Conservation (phyloP, 2,113 vertebrate genomes). For the Callipepla californica region DNA sequence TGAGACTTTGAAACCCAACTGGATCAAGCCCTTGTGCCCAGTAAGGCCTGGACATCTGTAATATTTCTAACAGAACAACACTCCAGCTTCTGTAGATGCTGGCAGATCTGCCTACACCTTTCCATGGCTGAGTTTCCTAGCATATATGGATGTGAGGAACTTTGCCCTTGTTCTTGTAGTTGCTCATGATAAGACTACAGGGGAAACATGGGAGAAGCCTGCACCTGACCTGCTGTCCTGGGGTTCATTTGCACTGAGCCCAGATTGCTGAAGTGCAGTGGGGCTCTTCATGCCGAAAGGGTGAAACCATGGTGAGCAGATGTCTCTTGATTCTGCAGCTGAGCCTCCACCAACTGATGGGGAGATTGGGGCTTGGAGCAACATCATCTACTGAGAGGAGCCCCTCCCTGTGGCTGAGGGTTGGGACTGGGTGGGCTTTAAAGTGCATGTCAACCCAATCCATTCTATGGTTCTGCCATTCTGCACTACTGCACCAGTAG, state of each 20-base stretch:
- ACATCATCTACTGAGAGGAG: neutral
- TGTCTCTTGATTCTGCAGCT: neutral
- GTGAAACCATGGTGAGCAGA: neutral
- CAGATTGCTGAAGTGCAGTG: no score
- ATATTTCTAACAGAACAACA: neutral
- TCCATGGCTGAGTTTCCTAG: neutral
- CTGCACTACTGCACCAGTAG: accelerated
- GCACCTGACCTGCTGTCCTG: accelerated
- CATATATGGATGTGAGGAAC: accelerated
- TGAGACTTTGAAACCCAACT: accelerated
- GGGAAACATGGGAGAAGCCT: neutral
- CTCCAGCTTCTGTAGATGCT: accelerated
- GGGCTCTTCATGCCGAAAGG: accelerated
- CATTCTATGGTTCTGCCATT: neutral
- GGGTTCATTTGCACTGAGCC: accelerated
- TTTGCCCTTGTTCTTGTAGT: neutral
- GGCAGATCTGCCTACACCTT: neutral
- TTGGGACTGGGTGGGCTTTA: neutral
- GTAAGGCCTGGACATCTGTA: neutral
- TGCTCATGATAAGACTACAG: accelerated
- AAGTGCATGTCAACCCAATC: neutral
- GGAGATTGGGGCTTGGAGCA: neutral
- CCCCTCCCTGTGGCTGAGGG: neutral
- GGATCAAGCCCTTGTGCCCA: neutral
- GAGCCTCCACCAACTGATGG: neutral